Evolutionary conservation across 2,797 vertebrate species (phyloP), one percentile per base, ranked within the genome.

Genomic region (Cygnus olor): DNA sequence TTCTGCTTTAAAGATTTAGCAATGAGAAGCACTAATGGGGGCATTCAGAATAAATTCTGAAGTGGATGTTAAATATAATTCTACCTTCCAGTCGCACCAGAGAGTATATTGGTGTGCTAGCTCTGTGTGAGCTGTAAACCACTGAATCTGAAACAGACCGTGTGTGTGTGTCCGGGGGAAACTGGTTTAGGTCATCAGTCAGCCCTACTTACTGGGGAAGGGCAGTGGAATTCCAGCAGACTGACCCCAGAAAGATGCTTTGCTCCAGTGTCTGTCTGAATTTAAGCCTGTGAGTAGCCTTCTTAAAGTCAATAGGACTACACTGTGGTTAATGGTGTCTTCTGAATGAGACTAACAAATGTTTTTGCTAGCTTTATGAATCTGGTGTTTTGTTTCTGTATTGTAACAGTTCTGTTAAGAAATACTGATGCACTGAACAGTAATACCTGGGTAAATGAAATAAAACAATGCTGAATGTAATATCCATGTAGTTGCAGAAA

Each of bases 401-500:
- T 32, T 45, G 9, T 57, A 49, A 54, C 4, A 49, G 28, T 25
- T 57, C 25, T 64, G 14, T 9, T 80, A 34, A 69, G 58, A 72
- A 66, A 57, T 68, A 36, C 1, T 24, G 10, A 49, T 73, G 34
- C 56, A 6, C 61, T 66, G 40, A 77, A 30, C 22, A 54, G 30
- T 24, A 44, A 18, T 36, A 17, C 11, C 32, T 32, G 9, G 25
- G 27, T 66, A 72, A 47, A 45, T 49, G 32, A 83, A 81, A 53
- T 20, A 34, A 22, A 83, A 24, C 12, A 5, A 1, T 27, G 20
- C 42, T 73, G 54, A 83, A 40, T 80, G 4, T 0, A 0, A 3
- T 53, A 78, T 70, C 10, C 21, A 17, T 73, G 0, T 20, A 47
- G 27, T 3, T 66, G 32, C 77, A 73, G 44, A 70, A 89, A 25